phyloP scores from a whole-genome alignment of 2,113 vertebrate genomes.

The Puffinus mauretanicus region DNA sequence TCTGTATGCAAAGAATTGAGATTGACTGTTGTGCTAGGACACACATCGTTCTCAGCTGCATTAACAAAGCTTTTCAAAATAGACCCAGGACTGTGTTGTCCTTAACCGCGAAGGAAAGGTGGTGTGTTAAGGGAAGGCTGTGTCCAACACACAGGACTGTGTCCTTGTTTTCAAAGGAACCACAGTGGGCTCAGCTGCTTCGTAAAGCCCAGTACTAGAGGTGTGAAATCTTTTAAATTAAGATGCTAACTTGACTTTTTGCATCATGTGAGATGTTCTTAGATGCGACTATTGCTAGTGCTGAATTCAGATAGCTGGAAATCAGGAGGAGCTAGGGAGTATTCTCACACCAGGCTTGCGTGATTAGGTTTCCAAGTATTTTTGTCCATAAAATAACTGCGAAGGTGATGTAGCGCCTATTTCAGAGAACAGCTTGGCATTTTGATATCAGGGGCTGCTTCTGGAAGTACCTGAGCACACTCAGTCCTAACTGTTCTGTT shows the following conservation, averaged over 20 bases:
- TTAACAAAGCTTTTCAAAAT: neutral
- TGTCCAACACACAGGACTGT: neutral
- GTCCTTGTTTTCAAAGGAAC: neutral
- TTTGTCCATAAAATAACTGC: neutral
- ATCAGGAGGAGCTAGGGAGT: rapidly evolving
- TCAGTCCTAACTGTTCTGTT: neutral
- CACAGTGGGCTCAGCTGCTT: neutral
- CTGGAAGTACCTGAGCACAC: neutral
- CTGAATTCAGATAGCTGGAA: neutral
- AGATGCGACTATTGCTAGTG: neutral
- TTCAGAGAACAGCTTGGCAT: neutral
- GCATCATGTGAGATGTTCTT: neutral
- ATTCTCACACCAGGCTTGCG: neutral
- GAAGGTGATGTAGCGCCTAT: neutral
- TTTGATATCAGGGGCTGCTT: rapidly evolving
- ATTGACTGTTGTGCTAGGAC: neutral
- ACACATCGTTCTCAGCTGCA: rapidly evolving
- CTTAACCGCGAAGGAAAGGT: neutral
- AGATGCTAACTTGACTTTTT: neutral
- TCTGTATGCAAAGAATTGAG: neutral
- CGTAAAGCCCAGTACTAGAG: neutral
- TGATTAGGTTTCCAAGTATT: neutral
- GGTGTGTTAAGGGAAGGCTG: too few species aligned
- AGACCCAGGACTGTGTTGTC: neutral
- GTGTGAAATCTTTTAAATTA: neutral